Evolutionary conservation across 2,113 vertebrate genomes (phyloP).

Genomic region (Charadrius vociferus): DNA sequence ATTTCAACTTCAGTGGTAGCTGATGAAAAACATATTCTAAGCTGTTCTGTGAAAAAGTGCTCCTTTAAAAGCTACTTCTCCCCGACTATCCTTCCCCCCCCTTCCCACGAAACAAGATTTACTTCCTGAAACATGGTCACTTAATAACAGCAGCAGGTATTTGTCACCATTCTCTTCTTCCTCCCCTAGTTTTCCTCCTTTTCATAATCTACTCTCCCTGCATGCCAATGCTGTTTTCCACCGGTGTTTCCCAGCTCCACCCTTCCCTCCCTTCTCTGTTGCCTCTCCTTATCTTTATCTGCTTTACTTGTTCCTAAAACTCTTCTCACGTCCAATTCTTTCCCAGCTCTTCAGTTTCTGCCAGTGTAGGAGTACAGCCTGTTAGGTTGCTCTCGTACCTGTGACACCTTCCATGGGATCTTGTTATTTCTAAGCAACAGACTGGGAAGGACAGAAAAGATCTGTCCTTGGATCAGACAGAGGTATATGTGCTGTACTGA

Average conservation of each 20-base stretch:
- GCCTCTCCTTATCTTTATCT: neutral
- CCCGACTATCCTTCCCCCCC: neutral
- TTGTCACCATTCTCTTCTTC: neutral
- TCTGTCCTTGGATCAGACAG: neutral
- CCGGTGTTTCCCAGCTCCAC: neutral
- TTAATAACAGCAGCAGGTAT: accelerated
- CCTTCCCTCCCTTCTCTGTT: neutral
- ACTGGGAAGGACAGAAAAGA: neutral
- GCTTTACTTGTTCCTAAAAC: neutral
- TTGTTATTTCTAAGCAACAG: neutral
- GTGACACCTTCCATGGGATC: neutral
- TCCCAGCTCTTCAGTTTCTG: neutral
- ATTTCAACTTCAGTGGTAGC: neutral
- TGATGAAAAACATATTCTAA: neutral
- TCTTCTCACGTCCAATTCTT: neutral
- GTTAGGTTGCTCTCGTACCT: neutral
- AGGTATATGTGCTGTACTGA: neutral
- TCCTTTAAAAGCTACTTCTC: neutral
- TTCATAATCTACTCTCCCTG: neutral
- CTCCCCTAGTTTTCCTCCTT: neutral
- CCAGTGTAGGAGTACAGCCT: neutral
- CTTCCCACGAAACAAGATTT: neutral
- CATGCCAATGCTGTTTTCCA: accelerated
- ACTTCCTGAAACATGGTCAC: neutral
- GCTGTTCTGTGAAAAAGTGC: neutral